Conservation (phyloP, 2,113 vertebrate species). For the Acrocephalus arundinaceus region DNA sequence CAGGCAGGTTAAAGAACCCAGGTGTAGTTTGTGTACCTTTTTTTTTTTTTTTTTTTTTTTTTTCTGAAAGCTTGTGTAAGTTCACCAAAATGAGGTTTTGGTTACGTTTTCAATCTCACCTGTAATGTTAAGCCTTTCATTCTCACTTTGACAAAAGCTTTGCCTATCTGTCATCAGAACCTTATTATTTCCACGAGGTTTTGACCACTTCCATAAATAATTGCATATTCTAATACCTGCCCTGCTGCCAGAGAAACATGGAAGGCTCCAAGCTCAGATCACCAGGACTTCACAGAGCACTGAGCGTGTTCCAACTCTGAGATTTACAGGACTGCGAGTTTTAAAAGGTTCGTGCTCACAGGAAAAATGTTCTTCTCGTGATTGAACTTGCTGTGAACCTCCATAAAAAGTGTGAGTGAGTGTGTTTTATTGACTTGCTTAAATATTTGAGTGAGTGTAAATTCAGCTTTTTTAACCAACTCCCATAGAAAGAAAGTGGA, state of each 20-base stretch:
- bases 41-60: neutral
- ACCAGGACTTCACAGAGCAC: neutral
- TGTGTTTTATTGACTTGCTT: neutral
- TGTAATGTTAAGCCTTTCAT: neutral
- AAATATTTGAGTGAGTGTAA: too few relatives aligned
- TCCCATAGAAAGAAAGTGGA: neutral
- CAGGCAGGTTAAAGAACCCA: neutral
- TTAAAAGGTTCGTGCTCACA: neutral
- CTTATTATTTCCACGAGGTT: neutral
- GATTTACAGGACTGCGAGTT: neutral
- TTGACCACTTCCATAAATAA: neutral
- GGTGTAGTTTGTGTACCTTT: neutral
- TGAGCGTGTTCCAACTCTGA: neutral
- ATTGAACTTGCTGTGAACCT: neutral
- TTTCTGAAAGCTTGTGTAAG: neutral
- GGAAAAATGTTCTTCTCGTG: neutral
- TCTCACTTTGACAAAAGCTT: neutral
- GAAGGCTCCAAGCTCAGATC: neutral
- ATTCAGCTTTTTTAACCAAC: neutral
- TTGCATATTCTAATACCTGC: neutral
- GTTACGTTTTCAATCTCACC: neutral
- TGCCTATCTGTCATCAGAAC: neutral
- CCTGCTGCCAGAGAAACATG: accelerated
- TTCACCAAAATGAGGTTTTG: neutral
- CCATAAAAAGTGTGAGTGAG: neutral